These are phyloP conservation scores for Fratercula arctica DNA, from an alignment of 2,797 vertebrate genomes.

Conservation along the genomic window DNA sequence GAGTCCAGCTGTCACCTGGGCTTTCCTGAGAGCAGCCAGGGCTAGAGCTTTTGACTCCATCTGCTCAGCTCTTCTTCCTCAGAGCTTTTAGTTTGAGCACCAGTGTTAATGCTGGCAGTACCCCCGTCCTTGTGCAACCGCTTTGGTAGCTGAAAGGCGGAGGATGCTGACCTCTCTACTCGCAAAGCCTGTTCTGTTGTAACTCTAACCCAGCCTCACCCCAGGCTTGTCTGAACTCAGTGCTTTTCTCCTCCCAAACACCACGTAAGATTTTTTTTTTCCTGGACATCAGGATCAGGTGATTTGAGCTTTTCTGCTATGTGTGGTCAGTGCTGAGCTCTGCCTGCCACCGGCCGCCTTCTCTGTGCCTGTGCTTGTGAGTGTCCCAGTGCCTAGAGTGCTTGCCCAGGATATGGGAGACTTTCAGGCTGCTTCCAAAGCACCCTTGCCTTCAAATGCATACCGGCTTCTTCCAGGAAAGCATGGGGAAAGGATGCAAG, in stretches of 20 bases:
- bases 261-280: not conserved
- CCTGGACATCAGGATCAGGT: not conserved
- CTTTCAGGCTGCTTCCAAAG: not conserved
- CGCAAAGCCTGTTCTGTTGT: not conserved
- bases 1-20: not conserved
- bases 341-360: not conserved
- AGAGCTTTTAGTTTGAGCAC: not conserved
- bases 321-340: not conserved
- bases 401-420: not conserved
- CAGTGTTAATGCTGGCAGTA: not conserved
- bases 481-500: not conserved
- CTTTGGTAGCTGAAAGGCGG: not conserved
- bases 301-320: not conserved
- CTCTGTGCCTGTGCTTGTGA: not conserved
- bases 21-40: conserved; percentile 5
- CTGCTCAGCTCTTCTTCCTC: conserved; percentile 19
- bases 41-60: not conserved
- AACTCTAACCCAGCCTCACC: not conserved
- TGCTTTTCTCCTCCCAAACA: not conserved
- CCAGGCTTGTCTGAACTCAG: not conserved
- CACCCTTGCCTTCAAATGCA: not conserved
- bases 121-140: not conserved
- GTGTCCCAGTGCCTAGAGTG: not conserved
- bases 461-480: not conserved
- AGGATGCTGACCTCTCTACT: not conserved